Base-by-base conservation (phyloP, 2,888 invertebrate genomes). In the Hemistola chrysoprasaria region DNA sequence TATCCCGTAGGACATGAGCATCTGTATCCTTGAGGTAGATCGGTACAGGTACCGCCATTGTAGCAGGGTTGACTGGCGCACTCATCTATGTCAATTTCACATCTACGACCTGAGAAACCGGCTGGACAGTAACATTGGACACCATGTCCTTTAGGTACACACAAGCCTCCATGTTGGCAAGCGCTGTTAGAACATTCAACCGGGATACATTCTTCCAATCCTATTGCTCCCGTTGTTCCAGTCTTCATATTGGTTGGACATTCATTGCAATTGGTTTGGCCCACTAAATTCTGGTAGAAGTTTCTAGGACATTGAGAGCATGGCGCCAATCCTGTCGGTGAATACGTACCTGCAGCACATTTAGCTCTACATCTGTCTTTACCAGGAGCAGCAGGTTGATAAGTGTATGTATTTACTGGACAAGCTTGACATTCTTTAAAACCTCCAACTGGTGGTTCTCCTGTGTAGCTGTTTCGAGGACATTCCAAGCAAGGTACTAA, bases 351-450 rank as follows among this genome's bases (percentile, higher is more conserved):
- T 7, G 97, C 92, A 7, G 93, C 90, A 74, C 98, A 99, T 77
- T 97, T 97, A 23, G 95, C 92, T 77, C 96, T 91, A 67, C 97
- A 98, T 51, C 92, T 91, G 53, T 95, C 94, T 72, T 92, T 94
- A 41, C 93, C 93, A 5, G 95, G 92, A 1, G 97, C 95, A n/a
- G 97, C 94, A 6, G 97, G 96, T 81, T 97, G 96, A 72, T 96
- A 97, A 0, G 97, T 97, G 67, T 93, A 97, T 0, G 95, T 95
- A 47, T 94, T 95, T 0, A 95, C 93, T 1, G 97, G 96, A 73
- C 98, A 98, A 7, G 96, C 94, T 76, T 96, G 95, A 64, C 98
- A 98, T 62, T 97, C 97, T 73, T 96, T 97, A 77, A 95, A 97
- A 11, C 97, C 97, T 37, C 95, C 96, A 1, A 94, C 92, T 6